Base-by-base conservation (phyloP, 2,888 invertebrate genomes). In the Eupithecia inturbata region DNA sequence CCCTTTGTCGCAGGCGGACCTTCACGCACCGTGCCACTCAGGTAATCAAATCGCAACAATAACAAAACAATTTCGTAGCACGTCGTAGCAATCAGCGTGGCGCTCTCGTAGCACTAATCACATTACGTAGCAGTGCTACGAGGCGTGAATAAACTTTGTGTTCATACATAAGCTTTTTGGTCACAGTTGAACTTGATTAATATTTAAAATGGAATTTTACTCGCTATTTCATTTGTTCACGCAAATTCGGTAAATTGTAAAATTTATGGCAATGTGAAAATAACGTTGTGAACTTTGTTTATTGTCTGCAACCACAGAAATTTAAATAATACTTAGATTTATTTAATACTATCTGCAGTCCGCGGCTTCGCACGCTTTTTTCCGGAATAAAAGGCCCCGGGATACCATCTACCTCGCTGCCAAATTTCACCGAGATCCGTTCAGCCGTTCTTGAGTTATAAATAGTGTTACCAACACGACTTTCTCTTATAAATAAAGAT, bases 81-180 rank as follows among this genome's bases (percentile, higher is more conserved):
- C 67, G 76, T 81, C 80, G 82, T 80, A 81, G 79, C 77, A 79
- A 78, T 75, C 67, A 71, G 60, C 79, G 82, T 82, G 82, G 81
- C 80, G 49, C 69, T 75, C 64, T 79, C 73, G 85, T 82, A 82
- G 82, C 71, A 19, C 73, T 71, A 76, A 79, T 81, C 78, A 77
- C 72, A 76, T 81, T 79, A 75, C 80, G 79, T 78, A 79, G 77
- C 70, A 64, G 69, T 62, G 76, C 78, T 78, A 71, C 71, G 39
- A 22, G 26, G 4, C 57, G 22, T 26, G 57, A 57, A 57, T 26
- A 57, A 57, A 26, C 57, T 57, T 14, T 57, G 26, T 26, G 14
- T 26, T 14, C 26, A 5, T 14, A 57, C 49, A 57, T 26, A 57
- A 57, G 22, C n/a, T 57, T 57, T 53, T 57, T 57, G 26, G 10